Evolutionary conservation across 2,113 vertebrate species (phyloP).

Genomic region (Cepphus grylle): DNA sequence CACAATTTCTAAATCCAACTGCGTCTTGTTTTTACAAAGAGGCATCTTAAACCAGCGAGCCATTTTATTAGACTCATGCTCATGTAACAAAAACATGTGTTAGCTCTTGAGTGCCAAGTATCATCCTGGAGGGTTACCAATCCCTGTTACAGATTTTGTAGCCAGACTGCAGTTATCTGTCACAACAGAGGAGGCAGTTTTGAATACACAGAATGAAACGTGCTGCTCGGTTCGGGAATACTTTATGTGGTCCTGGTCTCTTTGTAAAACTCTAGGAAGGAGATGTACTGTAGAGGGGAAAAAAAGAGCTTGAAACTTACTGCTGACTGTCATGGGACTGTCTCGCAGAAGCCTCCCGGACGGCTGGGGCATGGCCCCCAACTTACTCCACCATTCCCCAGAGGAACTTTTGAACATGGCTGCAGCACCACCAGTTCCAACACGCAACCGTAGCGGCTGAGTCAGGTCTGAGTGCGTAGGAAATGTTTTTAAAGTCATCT

Average conservation of each 20-base stretch:
- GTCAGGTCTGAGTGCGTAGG: not conserved
- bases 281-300: not conserved
- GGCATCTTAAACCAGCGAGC: conserved; percentile 58
- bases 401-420: not conserved
- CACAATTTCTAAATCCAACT: conserved; percentile 44
- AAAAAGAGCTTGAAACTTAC: not conserved
- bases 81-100: conserved; percentile 59
- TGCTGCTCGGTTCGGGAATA: conserved; percentile 22
- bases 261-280: not conserved
- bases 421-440: not conserved
- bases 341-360: not conserved
- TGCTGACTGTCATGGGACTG: not conserved
- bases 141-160: conserved; percentile 16
- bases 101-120: conserved; percentile 54
- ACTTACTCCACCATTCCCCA: not conserved
- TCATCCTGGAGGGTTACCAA: conserved; percentile 60
- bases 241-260: not conserved
- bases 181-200: conserved; percentile 47
- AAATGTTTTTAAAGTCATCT: not conserved
- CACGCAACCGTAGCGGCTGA: not conserved
- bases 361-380: not conserved
- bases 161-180: conserved; percentile 57
- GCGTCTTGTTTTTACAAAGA: conserved; percentile 39
- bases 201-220: conserved; percentile 8
- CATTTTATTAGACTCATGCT: conserved; percentile 65